Percentiles rank a stretch among this genome's conserved stretches.
Conservation (phyloP, 2,888 invertebrate species). For the Nephrotoma guestfalica region DNA sequence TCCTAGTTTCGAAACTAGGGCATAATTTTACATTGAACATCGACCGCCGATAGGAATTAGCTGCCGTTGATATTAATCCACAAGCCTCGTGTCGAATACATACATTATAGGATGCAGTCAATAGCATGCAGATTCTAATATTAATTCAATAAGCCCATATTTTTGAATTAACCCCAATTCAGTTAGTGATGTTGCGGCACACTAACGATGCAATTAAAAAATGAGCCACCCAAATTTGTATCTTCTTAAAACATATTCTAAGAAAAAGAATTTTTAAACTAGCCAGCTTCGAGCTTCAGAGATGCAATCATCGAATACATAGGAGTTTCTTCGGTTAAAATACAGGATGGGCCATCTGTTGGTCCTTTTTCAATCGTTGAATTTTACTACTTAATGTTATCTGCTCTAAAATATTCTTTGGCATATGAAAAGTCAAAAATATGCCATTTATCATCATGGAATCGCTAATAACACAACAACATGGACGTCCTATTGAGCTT, state of each 20-base stretch:
- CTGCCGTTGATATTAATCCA: conserved; percentile 74
- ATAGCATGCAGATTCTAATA: conserved; percentile 75
- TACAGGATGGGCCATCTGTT: too few species aligned
- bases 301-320: conserved; percentile 68
- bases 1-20: too few species aligned
- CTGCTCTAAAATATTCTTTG: too few species aligned
- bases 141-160: conserved; percentile 66
- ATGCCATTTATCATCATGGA: too few species aligned
- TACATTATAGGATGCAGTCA: conserved; percentile 77
- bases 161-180: conserved; percentile 76
- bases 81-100: conserved; percentile 79
- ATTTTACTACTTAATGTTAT: too few species aligned
- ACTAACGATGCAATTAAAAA: conserved; percentile 89
- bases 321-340: too few species aligned
- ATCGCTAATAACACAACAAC: too few species aligned
- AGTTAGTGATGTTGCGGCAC: conserved; percentile 81
- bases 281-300: conserved; percentile 70
- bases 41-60: conserved; percentile 66
- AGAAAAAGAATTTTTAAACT: conserved; percentile 86
- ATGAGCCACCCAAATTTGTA: conserved; percentile 78
- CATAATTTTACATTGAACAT: conserved; percentile 86
- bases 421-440: too few species aligned
- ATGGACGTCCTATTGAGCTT: too few species aligned
- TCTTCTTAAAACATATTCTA: conserved; percentile 94
- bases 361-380: too few species aligned